A percentile compares a stretch with the other conserved stretches of the same genome.
Conservation (phyloP, 2,113 vertebrate genomes). For the Hystrix brachyura region DNA sequence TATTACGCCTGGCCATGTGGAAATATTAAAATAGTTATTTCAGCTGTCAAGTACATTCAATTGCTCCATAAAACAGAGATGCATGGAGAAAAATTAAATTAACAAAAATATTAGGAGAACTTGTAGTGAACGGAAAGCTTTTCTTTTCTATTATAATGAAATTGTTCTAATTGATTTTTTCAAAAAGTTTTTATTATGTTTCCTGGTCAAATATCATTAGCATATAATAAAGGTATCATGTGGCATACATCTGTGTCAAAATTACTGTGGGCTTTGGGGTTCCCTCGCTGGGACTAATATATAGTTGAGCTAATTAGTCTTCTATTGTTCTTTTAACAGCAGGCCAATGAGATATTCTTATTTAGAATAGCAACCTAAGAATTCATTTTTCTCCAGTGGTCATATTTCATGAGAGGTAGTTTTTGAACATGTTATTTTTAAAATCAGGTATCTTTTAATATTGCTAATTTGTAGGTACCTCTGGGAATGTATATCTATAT, state of each 20-base stretch:
- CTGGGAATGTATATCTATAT: background rate
- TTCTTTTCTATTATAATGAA: constrained; percentile 70
- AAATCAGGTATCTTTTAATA: constrained; percentile 77
- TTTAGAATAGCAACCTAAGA: constrained; percentile 72
- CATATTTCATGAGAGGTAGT: constrained; percentile 74
- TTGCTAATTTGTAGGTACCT: constrained; percentile 72
- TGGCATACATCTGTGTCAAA: constrained; percentile 76
- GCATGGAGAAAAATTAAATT: constrained; percentile 65
- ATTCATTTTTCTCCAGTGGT: constrained; percentile 77
- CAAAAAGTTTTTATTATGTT: constrained; percentile 78
- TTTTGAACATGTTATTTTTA: constrained; percentile 79
- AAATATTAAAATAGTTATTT: constrained; percentile 50
- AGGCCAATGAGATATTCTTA: constrained; percentile 82
- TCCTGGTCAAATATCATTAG: constrained; percentile 76
- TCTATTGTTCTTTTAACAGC: constrained; percentile 83
- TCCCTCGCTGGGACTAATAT: constrained; percentile 65
- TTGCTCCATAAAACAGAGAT: constrained; percentile 30
- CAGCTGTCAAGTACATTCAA: constrained; percentile 33
- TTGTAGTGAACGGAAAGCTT: constrained; percentile 59
- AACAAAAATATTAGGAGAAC: constrained; percentile 66
- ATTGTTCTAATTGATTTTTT: constrained; percentile 77
- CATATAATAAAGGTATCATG: constrained; percentile 80
- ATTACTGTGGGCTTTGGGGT: constrained; percentile 74
- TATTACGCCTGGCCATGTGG: constrained; percentile 36
- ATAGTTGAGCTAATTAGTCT: constrained; percentile 76